Base-by-base conservation (phyloP, 23 tunicate genomes). In the Aplidium turbinatum region DNA sequence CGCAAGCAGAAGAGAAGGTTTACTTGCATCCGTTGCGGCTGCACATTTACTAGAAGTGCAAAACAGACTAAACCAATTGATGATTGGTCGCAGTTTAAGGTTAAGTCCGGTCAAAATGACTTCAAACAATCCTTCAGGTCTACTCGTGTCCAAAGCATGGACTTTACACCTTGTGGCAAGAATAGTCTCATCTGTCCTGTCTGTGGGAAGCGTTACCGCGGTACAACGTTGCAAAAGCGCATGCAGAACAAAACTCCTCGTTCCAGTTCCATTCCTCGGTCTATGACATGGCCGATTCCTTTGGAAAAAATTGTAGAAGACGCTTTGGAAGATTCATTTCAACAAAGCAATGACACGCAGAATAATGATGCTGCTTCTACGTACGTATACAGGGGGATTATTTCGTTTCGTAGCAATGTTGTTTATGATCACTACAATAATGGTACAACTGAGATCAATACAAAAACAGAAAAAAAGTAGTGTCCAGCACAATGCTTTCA, bases 231-330 rank as follows among this genome's bases (percentile, higher is more conserved):
- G 23, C 35, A 32, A 5, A 31, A 42, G 31, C 54, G 77, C 33
- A 30, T 29, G 1, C 11, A 47, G 25, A 46, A 47, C 16, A 34
- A 36, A 2, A 68, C 77, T 29, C 35, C 34, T 38, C 24, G 32
- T 21, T 24, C 63, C 21, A 25, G 52, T 3, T 30, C 73, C 46
- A 24, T 56, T 28, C n/a, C 31, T 6, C 72, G 87, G 3, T 46
- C 52, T 6, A 66, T 81, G 72, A 72, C 87, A 5, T 81, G 87
- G 87, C 87, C 87, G 20, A 57, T 81, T n/a, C 87, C 87, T 1
- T 42, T 81, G 52, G 78, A 81, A 57, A 70, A 34, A 5, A 81
- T 81, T 6, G 78, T 70, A 20, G 87, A 81, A 35, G 78, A 65
- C 28, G 50, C n/a, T 27, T 6, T 26, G 22, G 72, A 36, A 38